Conservation (phyloP, 2,113 vertebrate genomes). For the Lates calcarifer region DNA sequence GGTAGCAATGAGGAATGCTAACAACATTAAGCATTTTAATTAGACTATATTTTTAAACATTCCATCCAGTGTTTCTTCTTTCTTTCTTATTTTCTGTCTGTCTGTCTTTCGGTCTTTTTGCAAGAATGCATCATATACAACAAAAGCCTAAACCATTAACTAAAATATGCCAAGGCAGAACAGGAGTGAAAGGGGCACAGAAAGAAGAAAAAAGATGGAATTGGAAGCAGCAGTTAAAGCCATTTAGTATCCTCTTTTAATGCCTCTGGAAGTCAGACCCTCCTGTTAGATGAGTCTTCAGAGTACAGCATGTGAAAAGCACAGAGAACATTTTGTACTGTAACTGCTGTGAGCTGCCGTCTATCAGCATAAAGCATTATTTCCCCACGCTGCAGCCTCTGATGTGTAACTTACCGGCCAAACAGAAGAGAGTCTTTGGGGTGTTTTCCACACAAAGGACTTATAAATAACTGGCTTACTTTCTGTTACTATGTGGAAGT, state of each 20-base stretch:
- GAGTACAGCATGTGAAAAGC: slow-evolving; percentile 41
- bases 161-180: background rate
- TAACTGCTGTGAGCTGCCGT: slow-evolving; percentile 30
- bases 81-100: background rate
- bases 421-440: slow-evolving; percentile 36
- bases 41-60: too few species aligned
- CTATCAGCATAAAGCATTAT: slow-evolving; percentile 49
- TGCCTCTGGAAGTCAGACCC: slow-evolving; percentile 18
- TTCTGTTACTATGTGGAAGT: slow-evolving; percentile 10
- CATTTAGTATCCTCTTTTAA: slow-evolving; percentile 27
- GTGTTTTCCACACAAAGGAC: slow-evolving; percentile 38
- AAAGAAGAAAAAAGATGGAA: background rate
- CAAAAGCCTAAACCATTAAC: background rate
- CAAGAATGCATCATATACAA: background rate
- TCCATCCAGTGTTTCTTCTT: background rate
- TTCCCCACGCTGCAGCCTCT: slow-evolving; percentile 29
- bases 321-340: slow-evolving; percentile 52
- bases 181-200: background rate
- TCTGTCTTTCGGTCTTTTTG: too few species aligned
- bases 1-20: background rate
- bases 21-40: background rate
- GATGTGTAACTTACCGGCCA: slow-evolving; percentile 38
- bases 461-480: slow-evolving; percentile 32
- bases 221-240: background rate
- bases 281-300: slow-evolving; percentile 22